A percentile compares a stretch with the other conserved stretches of the same genome.
Evolutionary conservation across 2,888 invertebrate genomes (phyloP).

Genomic region (Orchestes rusci): DNA sequence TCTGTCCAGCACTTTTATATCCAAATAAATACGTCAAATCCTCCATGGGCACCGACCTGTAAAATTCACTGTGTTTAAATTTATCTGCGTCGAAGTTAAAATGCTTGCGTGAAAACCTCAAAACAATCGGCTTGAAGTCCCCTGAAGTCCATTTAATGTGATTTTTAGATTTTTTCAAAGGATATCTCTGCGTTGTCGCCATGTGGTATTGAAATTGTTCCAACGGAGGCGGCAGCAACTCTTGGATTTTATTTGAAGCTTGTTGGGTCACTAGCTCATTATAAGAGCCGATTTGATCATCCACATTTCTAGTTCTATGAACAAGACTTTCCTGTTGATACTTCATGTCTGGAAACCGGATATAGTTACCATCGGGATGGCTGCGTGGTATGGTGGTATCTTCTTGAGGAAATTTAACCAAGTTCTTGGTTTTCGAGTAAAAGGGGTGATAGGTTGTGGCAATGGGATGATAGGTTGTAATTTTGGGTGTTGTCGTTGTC

Average conservation of each 20-base stretch:
- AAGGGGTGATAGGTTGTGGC: slow-evolving; percentile 20
- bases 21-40: slow-evolving; percentile 38
- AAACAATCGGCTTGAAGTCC: slow-evolving; percentile 35
- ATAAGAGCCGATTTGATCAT: slow-evolving; percentile 18
- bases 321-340: slow-evolving; percentile 19
- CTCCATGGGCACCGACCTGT: slow-evolving; percentile 35
- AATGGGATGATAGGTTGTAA: slow-evolving; percentile 24
- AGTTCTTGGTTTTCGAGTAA: slow-evolving; percentile 12
- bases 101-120: slow-evolving; percentile 37
- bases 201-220: slow-evolving; percentile 10
- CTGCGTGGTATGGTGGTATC: slow-evolving; percentile 6
- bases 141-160: slow-evolving; percentile 33
- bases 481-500: slow-evolving; percentile 20
- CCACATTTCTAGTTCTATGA: slow-evolving; percentile 21
- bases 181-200: slow-evolving; percentile 12
- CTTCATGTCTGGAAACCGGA: slow-evolving; percentile 26
- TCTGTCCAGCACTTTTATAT: slow-evolving; percentile 27
- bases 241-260: slow-evolving; percentile 12
- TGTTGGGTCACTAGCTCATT: slow-evolving; percentile 19
- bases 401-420: slow-evolving; percentile 26
- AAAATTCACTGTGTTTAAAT: slow-evolving; percentile 32
- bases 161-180: slow-evolving; percentile 28
- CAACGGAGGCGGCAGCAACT: slow-evolving; percentile 8
- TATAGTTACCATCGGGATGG: slow-evolving; percentile 12
- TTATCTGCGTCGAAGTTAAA: slow-evolving; percentile 29